phyloP scores from a whole-genome alignment of 1,140 invertebrate genomes.

The Caenorhabditis briggsae region DNA sequence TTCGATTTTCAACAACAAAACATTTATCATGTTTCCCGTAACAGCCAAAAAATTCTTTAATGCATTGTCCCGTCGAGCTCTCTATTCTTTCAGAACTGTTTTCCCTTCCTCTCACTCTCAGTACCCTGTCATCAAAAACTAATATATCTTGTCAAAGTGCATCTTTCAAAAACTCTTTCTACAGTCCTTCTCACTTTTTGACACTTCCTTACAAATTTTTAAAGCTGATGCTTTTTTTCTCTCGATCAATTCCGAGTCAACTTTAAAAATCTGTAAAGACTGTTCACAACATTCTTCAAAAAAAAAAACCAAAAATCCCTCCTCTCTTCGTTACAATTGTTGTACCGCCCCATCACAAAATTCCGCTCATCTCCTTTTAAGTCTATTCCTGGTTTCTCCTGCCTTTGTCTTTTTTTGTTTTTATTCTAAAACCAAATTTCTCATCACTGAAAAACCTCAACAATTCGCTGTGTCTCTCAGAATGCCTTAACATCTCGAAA shows the following conservation, averaged over 20 bases:
- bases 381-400: not conserved
- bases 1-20: not conserved
- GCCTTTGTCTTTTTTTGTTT: not conserved
- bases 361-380: not conserved
- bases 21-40: not conserved
- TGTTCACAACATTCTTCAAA: not conserved
- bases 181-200: not conserved
- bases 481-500: not conserved
- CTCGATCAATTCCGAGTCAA: too few species aligned
- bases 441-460: conserved; percentile 30
- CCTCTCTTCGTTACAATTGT: conserved; percentile 7
- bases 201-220: not conserved
- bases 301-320: not conserved
- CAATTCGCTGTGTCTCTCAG: not conserved
- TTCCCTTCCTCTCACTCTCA: not conserved
- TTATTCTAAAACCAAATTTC: not conserved
- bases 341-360: not conserved
- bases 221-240: too few species aligned
- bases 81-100: not conserved
- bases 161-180: conserved; percentile 29
- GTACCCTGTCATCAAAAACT: conserved; percentile 53
- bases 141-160: conserved; percentile 56
- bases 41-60: not conserved
- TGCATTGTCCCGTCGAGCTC: conserved; percentile 21
- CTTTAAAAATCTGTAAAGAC: not conserved